Evolutionary conservation across 23 tunicate genomes (phyloP), one percentile per base, ranked within the genome.

Genomic region (Phallusia fumigata): DNA sequence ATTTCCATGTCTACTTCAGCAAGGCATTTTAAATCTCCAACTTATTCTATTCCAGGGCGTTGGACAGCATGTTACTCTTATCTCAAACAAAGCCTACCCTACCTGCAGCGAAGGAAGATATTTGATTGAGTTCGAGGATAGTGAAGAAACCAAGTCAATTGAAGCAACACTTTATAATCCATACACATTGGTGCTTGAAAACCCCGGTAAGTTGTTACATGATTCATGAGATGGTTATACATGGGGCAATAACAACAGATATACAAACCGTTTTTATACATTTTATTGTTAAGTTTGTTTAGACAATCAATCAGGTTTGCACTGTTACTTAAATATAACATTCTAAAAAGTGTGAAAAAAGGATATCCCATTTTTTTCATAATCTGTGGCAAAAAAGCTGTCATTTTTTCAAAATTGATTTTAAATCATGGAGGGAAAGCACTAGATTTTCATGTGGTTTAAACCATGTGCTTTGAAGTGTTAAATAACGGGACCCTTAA

Each of bases 11-110:
- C n/a, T n/a, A n/a, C n/a, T n/a, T n/a, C n/a, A n/a, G n/a, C n/a
- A n/a, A n/a, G n/a, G n/a, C n/a, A n/a, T n/a, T n/a, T n/a, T n/a
- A n/a, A 21, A 73, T 33, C 24, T 40, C 47, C 10, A 40, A 3
- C 34, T 34, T 81, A 2, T 77, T 65, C 76, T 72, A 10, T n/a
- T n/a, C n/a, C 80, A 93, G 97, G 97, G 88, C 44, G 81, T 34
- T 18, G 90, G 88, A 0, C 97, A 88, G 80, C 97, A 93, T 65
- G 10, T 93, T 21, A 93, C 97, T 18, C 53, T 93, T 52, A 84
- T 93, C 0, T 87, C 89, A 22, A 93, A 88, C 84, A 93, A 93
- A 47, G 80, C 93, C 32, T 93, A 47, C 81, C 93, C 89, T 5
- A 72, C 80, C 33, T 58, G 18, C 26, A 81, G 64, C 12, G 79